Evolutionary conservation across 2,888 invertebrate genomes (phyloP).

Genomic region (Lapara coniferarum): DNA sequence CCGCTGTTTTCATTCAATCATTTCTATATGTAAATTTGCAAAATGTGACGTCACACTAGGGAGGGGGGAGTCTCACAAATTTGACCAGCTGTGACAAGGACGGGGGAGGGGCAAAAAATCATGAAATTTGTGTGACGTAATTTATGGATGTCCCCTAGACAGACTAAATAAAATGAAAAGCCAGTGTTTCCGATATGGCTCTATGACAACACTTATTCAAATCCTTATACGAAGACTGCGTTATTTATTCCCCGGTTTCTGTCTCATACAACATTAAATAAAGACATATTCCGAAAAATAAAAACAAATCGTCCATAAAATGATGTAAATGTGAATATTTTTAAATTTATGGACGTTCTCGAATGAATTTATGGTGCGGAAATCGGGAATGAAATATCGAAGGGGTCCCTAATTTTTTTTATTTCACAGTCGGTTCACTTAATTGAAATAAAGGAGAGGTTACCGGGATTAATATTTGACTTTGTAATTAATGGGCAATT

Average conservation of each 20-base stretch:
- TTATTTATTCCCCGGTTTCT: neutral
- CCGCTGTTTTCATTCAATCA: too few species aligned
- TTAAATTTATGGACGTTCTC: slow-evolving; percentile 12
- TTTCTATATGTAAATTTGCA: too few species aligned
- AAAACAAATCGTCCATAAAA: slow-evolving; percentile 37
- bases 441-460: slow-evolving; percentile 26
- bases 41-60: too few species aligned
- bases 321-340: slow-evolving; percentile 37
- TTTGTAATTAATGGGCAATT: slow-evolving; percentile 26
- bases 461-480: slow-evolving; percentile 23
- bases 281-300: neutral
- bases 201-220: too few species aligned
- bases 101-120: too few species aligned
- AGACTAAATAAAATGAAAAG: too few species aligned
- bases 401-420: slow-evolving; percentile 14
- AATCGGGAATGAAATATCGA: slow-evolving; percentile 15
- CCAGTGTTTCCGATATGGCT: too few species aligned
- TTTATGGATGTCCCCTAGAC: too few species aligned
- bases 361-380: slow-evolving; percentile 2
- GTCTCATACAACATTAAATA: neutral
- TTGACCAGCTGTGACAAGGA: too few species aligned
- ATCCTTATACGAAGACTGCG: neutral
- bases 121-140: too few species aligned
- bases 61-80: too few species aligned
- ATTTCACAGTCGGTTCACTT: slow-evolving; percentile 7